These are phyloP conservation scores for Drosophila sordidula DNA, from an alignment of 2,888 invertebrate species.

Conservation along the genomic window DNA sequence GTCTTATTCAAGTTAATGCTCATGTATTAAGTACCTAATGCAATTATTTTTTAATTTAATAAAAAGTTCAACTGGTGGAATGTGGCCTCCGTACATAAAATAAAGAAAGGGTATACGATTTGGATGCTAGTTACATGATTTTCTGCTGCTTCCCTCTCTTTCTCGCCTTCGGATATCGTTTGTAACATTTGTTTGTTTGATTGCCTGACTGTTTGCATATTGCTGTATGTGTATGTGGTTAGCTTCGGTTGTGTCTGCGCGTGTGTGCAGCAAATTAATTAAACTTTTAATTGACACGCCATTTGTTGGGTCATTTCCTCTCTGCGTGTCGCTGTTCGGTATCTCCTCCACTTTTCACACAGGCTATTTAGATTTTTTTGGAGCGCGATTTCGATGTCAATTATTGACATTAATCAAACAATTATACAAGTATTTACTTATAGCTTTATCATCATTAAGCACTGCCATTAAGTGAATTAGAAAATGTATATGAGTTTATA, in stretches of 20 bases:
- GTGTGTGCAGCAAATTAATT: slow-evolving; percentile 63
- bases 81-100: neutral
- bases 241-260: slow-evolving; percentile 17
- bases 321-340: slow-evolving; percentile 1
- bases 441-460: slow-evolving; percentile 9
- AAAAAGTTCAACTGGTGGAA: neutral
- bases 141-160: neutral
- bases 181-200: slow-evolving; percentile 41
- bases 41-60: neutral
- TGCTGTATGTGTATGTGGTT: slow-evolving; percentile 12
- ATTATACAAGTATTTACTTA: slow-evolving; percentile 37
- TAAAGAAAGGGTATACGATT: slow-evolving; percentile 2
- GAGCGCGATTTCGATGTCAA: slow-evolving; percentile 22
- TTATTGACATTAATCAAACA: slow-evolving; percentile 49
- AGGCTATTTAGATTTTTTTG: slow-evolving; percentile 16
- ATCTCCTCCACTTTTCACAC: neutral
- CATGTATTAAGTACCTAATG: neutral
- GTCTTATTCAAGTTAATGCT: neutral
- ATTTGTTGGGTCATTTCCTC: slow-evolving; percentile 51
- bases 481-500: neutral
- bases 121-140: neutral
- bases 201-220: slow-evolving; percentile 31
- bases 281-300: slow-evolving; percentile 72
- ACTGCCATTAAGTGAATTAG: neutral
- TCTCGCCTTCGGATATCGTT: slow-evolving; percentile 9